These are phyloP conservation scores for Cancer borealis DNA, from an alignment of 2,888 invertebrate genomes.

Conservation along the genomic window DNA sequence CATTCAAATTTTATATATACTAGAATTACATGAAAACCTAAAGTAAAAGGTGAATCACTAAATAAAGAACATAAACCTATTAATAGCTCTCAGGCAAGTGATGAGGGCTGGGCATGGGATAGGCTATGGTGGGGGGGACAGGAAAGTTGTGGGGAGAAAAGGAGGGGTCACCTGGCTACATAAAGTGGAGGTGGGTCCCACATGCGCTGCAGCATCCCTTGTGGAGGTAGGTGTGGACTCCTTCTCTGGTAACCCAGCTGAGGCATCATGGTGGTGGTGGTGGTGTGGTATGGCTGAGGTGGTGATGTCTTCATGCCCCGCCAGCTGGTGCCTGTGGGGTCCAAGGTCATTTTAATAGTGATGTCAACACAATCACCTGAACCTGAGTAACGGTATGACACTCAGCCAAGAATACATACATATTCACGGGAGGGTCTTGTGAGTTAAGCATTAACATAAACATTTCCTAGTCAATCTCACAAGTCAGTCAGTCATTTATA, in stretches of 20 bases:
- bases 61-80: conserved; percentile 59
- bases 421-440: conserved; percentile 28
- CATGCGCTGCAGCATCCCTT: background rate
- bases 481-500: conserved; percentile 36
- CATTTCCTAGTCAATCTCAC: conserved; percentile 43
- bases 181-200: conserved; percentile 62
- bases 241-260: background rate
- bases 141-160: conserved; percentile 61
- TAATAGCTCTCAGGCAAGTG: conserved; percentile 59
- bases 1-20: conserved; percentile 29
- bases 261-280: conserved; percentile 37
- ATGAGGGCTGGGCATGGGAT: conserved; percentile 64
- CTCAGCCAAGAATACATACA: background rate
- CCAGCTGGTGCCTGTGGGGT: conserved; percentile 52
- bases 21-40: conserved; percentile 61
- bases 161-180: conserved; percentile 74
- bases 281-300: background rate
- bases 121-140: conserved; percentile 61
- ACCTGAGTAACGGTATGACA: conserved; percentile 13
- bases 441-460: conserved; percentile 28
- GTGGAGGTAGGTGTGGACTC: background rate
- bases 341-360: conserved; percentile 50
- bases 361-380: background rate
- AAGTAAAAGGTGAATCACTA: conserved; percentile 42
- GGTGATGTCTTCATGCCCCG: conserved; percentile 31